These are phyloP conservation scores for Drosophila lacteicornis DNA, from an alignment of 1,140 invertebrate genomes.

Conservation along the genomic window DNA sequence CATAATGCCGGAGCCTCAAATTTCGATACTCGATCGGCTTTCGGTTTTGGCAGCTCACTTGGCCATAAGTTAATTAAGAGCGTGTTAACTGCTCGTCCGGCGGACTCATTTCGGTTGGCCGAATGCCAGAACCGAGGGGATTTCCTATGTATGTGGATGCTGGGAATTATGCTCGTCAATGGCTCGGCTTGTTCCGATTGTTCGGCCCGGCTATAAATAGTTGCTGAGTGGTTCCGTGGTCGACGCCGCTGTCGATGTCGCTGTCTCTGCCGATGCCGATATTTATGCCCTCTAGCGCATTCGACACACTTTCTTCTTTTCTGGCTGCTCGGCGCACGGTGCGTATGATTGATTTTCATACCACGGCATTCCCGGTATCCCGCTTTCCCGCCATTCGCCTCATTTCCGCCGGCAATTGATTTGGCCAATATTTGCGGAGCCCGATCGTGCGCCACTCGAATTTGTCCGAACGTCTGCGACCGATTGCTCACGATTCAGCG, in stretches of 20 bases:
- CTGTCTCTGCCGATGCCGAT: slow-evolving; percentile 4
- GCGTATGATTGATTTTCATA: slow-evolving; percentile 71
- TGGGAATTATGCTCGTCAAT: slow-evolving; percentile 29
- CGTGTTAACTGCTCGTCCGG: slow-evolving; percentile 45
- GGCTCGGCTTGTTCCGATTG: slow-evolving; percentile 7
- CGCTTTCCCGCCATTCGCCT: slow-evolving; percentile 17
- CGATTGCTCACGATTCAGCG: slow-evolving; percentile 39
- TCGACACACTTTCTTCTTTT: slow-evolving; percentile 52
- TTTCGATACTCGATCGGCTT: slow-evolving; percentile 21
- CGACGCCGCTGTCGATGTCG: background rate
- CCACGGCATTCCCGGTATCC: background rate
- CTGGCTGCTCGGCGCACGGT: slow-evolving; percentile 33
- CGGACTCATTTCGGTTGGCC: slow-evolving; percentile 34
- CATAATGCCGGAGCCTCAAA: slow-evolving; percentile 34
- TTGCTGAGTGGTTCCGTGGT: slow-evolving; percentile 27
- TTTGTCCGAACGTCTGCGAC: slow-evolving; percentile 10
- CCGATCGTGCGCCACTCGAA: slow-evolving; percentile 43
- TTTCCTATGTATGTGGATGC: slow-evolving; percentile 45
- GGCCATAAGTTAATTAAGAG: slow-evolving; percentile 56
- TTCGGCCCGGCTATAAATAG: slow-evolving; percentile 25
- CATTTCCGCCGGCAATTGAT: slow-evolving; percentile 57
- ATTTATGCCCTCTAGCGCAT: slow-evolving; percentile 11
- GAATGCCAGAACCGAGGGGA: slow-evolving; percentile 34
- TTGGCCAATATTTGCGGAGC: slow-evolving; percentile 36
- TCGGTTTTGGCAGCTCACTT: slow-evolving; percentile 40